Evolutionary conservation across 2,113 vertebrate species (phyloP).

Genomic region (Chionis minor): DNA sequence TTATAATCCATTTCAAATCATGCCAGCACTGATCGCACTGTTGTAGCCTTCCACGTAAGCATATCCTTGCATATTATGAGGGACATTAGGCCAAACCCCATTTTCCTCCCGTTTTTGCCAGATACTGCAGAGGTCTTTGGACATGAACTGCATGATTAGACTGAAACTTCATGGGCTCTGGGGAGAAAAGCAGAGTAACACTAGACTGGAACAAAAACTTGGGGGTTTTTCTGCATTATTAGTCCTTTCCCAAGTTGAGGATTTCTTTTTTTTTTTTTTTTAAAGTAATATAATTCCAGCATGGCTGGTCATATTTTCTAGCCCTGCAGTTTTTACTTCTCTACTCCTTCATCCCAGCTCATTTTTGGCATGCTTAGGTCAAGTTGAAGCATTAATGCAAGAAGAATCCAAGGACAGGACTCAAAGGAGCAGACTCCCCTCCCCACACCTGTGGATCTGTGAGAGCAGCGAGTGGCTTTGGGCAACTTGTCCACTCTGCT

Average conservation of each 20-base stretch:
- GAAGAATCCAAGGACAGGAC: neutral
- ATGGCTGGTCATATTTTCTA: neutral
- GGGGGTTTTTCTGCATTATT: neutral
- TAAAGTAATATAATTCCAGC: neutral
- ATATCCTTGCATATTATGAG: neutral
- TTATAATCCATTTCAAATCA: neutral
- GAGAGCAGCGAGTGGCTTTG: neutral
- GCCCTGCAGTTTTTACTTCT: neutral
- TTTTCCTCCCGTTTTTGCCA: neutral
- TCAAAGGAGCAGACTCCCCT: neutral
- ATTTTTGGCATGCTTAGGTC: neutral
- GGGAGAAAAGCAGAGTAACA: neutral
- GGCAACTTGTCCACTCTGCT: neutral
- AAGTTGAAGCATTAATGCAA: neutral
- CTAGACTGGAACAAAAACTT: neutral
- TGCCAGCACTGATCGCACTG: neutral
- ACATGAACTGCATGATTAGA: neutral
- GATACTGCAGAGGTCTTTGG: neutral
- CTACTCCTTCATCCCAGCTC: neutral
- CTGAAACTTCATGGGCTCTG: neutral
- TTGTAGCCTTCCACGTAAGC: neutral
- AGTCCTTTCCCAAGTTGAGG: neutral
- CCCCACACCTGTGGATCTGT: rapidly evolving
- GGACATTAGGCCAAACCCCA: neutral
- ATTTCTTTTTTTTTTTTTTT: neutral